Conservation (phyloP, 2,113 vertebrate species). For the Platysternon megacephalum region DNA sequence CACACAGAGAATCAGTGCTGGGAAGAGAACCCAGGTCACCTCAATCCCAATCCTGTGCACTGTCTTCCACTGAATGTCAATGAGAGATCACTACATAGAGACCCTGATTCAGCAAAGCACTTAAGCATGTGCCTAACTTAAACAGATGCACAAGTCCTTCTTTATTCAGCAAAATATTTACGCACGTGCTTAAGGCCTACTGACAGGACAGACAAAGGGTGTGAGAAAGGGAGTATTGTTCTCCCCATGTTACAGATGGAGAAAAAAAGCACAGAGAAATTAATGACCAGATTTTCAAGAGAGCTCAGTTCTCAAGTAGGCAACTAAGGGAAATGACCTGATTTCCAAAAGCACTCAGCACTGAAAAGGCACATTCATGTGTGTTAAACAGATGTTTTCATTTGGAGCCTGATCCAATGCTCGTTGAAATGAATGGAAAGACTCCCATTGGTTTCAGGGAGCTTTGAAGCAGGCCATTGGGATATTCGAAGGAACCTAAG, state of each 20-base stretch:
- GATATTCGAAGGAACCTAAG: neutral
- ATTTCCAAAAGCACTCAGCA: neutral
- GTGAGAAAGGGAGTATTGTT: neutral
- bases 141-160: neutral
- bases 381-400: fast-evolving
- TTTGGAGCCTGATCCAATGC: neutral
- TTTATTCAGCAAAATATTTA: neutral
- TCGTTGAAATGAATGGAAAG: fast-evolving
- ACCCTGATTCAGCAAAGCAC: neutral
- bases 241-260: neutral
- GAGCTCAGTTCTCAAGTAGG: fast-evolving
- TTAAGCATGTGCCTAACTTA: neutral
- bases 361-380: fast-evolving
- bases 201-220: neutral
- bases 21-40: neutral
- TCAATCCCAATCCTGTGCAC: neutral
- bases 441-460: fast-evolving
- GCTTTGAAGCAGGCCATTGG: fast-evolving
- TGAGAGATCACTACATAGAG: neutral
- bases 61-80: neutral
- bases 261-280: neutral
- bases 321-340: neutral
- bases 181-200: fast-evolving
- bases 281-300: fast-evolving
- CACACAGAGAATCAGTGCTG: fast-evolving